phyloP scores from a whole-genome alignment of 1,140 invertebrate genomes.

The Scylla paramamosain region DNA sequence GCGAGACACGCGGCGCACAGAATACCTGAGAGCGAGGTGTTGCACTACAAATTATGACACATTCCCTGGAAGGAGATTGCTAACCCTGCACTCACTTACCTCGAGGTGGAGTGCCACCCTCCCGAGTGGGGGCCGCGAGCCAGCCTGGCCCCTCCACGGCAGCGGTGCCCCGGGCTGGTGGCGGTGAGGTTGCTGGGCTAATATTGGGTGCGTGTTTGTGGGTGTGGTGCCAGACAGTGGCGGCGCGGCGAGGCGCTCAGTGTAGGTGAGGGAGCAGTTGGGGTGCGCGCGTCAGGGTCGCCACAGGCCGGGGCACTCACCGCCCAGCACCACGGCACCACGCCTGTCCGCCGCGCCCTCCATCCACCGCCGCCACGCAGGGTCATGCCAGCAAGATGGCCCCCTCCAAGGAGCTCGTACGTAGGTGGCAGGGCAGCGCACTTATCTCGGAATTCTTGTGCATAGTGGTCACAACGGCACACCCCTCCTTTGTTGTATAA shows the following conservation, averaged over 20 bases:
- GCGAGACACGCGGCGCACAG: background rate
- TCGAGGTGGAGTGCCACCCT: background rate
- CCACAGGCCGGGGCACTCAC: background rate
- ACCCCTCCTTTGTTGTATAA: background rate
- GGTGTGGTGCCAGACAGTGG: conserved; percentile 51
- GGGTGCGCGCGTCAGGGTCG: background rate
- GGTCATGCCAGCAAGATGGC: background rate
- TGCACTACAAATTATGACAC: background rate
- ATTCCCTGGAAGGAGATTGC: background rate
- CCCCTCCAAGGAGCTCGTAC: background rate
- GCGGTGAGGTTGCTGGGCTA: conserved; percentile 27
- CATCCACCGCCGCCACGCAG: background rate
- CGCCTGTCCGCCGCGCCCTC: background rate
- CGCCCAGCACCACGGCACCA: background rate
- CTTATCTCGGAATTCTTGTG: background rate
- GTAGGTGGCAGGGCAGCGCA: background rate
- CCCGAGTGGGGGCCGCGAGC: background rate
- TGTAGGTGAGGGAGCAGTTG: conserved; percentile 54
- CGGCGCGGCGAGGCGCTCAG: conserved; percentile 47
- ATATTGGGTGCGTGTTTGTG: conserved; percentile 40
- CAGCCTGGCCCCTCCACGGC: background rate
- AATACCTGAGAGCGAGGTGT: background rate
- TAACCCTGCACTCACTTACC: background rate
- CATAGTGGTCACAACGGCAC: background rate
- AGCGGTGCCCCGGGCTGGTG: background rate